Base-by-base conservation (phyloP, 2,797 vertebrate species). In the Melanotaenia trifasciata region DNA sequence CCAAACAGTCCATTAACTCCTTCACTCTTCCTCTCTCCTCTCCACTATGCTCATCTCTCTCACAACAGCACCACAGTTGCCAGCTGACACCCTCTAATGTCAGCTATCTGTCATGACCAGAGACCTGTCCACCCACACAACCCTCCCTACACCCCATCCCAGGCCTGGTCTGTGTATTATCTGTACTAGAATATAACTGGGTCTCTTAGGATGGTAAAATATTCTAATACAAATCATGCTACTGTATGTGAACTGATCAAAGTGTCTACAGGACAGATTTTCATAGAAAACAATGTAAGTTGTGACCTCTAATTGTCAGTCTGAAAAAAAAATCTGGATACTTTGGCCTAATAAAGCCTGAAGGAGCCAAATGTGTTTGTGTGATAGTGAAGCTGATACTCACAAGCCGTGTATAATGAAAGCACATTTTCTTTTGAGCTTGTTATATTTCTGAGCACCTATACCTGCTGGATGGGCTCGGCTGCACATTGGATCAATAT, bases 51-150 rank as follows among this genome's bases (percentile, higher is more conserved):
- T 90, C 87, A 95, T 93, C 92, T 93, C 95, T 93, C 92, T 94
- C 92, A 91, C 87, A 86, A 90, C 92, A 91, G 94, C 92, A 91
- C 92, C 90, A 93, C 91, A 93, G 93, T 93, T 92, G 91, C 93
- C 95, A 96, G 96, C 95, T 96, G 94, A 95, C 93, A 93, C 93
- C 87, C 93, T 93, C 94, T 96, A 96, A 96, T 95, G 95, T 95
- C 95, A 95, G 92, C 88, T 92, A 95, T 95, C 93, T 91, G 94
- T 95, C 94, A 96, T 89, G 83, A 93, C 77, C 79, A 79, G 71
- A 84, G 87, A 87, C 80, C 85, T 93, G 89, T 93, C 94, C 93
- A 92, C 93, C 93, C 92, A 92, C 91, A 83, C 87, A 86, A 84
- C 73, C 83, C 65, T 79, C 78, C 68, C 77, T 79, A 64, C 35